Conservation (phyloP, 2,888 invertebrate genomes). For the Carabus problematicus region DNA sequence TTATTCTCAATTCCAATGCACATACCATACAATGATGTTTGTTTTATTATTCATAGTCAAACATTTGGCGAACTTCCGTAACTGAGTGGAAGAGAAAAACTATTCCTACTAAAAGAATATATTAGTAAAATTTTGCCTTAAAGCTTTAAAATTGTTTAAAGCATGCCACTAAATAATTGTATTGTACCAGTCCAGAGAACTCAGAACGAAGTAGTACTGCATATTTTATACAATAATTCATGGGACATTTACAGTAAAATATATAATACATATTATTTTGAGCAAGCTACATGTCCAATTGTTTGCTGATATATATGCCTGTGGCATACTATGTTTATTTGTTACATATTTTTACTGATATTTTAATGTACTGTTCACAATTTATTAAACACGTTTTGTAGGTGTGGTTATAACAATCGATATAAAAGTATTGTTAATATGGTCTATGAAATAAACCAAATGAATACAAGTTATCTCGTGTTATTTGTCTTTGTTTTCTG, state of each 20-base stretch:
- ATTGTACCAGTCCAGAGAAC: conserved; percentile 32
- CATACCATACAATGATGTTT: too few species aligned
- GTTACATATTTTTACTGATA: conserved; percentile 30
- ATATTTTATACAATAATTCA: conserved; percentile 32
- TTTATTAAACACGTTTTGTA: conserved; percentile 35
- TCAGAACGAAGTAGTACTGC: conserved; percentile 27
- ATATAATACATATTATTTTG: conserved; percentile 10
- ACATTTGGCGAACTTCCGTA: too few species aligned
- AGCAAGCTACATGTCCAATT: conserved; percentile 32
- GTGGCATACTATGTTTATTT: conserved; percentile 18
- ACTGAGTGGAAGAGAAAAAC: too few species aligned
- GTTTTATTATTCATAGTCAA: too few species aligned
- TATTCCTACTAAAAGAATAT: conserved; percentile 1
- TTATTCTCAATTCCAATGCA: too few species aligned
- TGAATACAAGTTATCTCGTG: not conserved
- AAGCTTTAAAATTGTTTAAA: conserved; percentile 39
- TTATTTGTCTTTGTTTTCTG: too few species aligned
- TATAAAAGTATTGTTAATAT: conserved; percentile 39
- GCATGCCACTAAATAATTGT: conserved; percentile 33
- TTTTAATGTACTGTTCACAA: conserved; percentile 30
- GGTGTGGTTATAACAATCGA: conserved; percentile 31
- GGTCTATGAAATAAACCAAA: conserved; percentile 36
- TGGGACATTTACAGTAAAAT: conserved; percentile 29
- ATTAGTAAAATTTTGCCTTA: conserved; percentile 38
- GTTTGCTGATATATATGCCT: conserved; percentile 27